These are phyloP conservation scores for Argyresthia albistria DNA, from an alignment of 2,888 invertebrate genomes.

Conservation along the genomic window DNA sequence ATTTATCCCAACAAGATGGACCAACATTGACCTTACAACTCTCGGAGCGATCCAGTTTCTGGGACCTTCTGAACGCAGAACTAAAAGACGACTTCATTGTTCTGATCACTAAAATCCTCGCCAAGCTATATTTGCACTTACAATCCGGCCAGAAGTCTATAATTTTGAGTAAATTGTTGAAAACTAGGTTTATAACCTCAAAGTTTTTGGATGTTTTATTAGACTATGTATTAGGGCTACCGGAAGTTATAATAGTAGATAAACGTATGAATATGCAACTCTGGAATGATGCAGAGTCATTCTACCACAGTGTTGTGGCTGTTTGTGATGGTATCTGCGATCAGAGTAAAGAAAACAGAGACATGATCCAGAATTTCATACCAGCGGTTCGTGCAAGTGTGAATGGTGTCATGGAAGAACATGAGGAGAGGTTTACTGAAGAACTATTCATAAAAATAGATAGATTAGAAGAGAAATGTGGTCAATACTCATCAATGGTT, in stretches of 20 bases:
- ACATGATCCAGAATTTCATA: conserved; percentile 23
- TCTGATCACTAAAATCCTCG: conserved; percentile 53
- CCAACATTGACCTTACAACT: conserved; percentile 51
- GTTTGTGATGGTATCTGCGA: conserved; percentile 42
- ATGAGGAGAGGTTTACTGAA: conserved; percentile 53
- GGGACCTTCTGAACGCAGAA: conserved; percentile 47
- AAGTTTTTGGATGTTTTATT: conserved; percentile 39
- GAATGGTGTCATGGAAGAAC: conserved; percentile 37
- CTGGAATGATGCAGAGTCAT: conserved; percentile 54
- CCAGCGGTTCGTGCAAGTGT: conserved; percentile 40
- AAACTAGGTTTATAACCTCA: conserved; percentile 37
- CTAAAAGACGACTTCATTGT: conserved; percentile 60
- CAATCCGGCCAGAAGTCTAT: conserved; percentile 39
- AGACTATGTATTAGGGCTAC: conserved; percentile 36
- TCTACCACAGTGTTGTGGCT: conserved; percentile 34
- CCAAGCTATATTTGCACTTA: conserved; percentile 41
- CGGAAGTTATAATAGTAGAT: conserved; percentile 40
- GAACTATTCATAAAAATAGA: conserved; percentile 44
- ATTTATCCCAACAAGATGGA: conserved; percentile 45
- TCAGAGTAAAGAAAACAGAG: conserved; percentile 20
- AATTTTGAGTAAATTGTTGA: conserved; percentile 31
- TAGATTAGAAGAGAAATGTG: conserved; percentile 22
- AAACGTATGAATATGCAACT: conserved; percentile 50
- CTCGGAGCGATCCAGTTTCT: conserved; percentile 52
- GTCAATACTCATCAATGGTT: background rate